phyloP scores from a whole-genome alignment of 2,113 vertebrate genomes.

The Micronycteris hirsuta region DNA sequence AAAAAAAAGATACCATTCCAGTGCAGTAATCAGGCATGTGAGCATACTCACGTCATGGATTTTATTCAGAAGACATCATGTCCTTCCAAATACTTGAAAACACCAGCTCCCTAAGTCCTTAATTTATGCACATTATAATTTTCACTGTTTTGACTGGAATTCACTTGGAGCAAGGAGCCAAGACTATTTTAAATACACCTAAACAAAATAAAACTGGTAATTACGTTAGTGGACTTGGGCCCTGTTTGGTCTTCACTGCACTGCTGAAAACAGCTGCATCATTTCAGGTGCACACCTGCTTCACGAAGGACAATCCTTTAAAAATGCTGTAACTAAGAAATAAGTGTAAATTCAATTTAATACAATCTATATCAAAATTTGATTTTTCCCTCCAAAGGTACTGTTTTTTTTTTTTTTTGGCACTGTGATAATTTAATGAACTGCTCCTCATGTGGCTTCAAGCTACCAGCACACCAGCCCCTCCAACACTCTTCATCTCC shows the following conservation, averaged over 20 bases:
- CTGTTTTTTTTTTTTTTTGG: background rate
- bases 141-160: constrained; percentile 31
- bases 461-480: too few relatives aligned
- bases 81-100: constrained; percentile 51
- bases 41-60: constrained; percentile 25
- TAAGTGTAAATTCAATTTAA: constrained; percentile 42
- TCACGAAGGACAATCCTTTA: background rate
- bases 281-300: constrained; percentile 27
- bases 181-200: constrained; percentile 24
- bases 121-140: constrained; percentile 18
- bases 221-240: background rate
- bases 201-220: constrained; percentile 45
- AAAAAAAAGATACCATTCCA: background rate
- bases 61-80: constrained; percentile 42
- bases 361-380: background rate
- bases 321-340: constrained; percentile 29
- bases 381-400: background rate
- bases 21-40: background rate
- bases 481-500: too few relatives aligned
- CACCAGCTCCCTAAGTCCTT: constrained; percentile 24
- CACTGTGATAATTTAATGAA: too few relatives aligned
- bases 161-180: constrained; percentile 18
- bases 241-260: constrained; percentile 1
- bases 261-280: background rate
- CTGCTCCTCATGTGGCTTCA: too few relatives aligned